These are phyloP conservation scores for Puntigrus tetrazona DNA, from an alignment of 2,113 vertebrate species.

Conservation along the genomic window DNA sequence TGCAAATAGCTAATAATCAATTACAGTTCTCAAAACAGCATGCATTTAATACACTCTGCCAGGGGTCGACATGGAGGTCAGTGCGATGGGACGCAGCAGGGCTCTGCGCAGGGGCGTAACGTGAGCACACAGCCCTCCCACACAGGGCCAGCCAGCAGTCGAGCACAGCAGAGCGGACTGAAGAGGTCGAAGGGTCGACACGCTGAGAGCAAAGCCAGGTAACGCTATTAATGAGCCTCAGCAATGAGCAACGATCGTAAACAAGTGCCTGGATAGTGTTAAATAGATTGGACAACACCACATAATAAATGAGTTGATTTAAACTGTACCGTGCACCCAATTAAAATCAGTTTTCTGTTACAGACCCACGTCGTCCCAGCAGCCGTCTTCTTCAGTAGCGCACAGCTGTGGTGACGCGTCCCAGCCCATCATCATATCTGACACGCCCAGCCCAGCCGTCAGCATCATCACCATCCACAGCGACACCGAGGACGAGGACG, in stretches of 20 bases:
- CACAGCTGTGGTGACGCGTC: conserved; percentile 82
- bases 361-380: conserved; percentile 81
- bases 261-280: background rate
- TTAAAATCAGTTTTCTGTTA: background rate
- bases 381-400: conserved; percentile 75
- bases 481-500: conserved; percentile 95
- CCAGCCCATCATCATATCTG: conserved; percentile 95
- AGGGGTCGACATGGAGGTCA: conserved; percentile 87
- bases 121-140: conserved; percentile 83
- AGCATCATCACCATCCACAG: conserved; percentile 99
- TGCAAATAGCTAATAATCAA: background rate
- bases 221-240: background rate
- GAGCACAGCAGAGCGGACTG: conserved; percentile 81
- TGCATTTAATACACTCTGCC: background rate
- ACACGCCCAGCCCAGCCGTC: conserved; percentile 94
- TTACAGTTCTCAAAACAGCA: background rate
- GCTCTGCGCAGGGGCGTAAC: conserved; percentile 82
- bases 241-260: background rate
- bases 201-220: conserved; percentile 78
- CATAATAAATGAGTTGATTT: background rate
- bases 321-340: background rate
- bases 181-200: conserved; percentile 87
- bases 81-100: conserved; percentile 87
- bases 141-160: conserved; percentile 80
- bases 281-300: background rate